Evolutionary conservation across 2,113 vertebrate species (phyloP), one percentile per base, ranked within the genome.

Genomic region (Ptilonorhynchus violaceus): DNA sequence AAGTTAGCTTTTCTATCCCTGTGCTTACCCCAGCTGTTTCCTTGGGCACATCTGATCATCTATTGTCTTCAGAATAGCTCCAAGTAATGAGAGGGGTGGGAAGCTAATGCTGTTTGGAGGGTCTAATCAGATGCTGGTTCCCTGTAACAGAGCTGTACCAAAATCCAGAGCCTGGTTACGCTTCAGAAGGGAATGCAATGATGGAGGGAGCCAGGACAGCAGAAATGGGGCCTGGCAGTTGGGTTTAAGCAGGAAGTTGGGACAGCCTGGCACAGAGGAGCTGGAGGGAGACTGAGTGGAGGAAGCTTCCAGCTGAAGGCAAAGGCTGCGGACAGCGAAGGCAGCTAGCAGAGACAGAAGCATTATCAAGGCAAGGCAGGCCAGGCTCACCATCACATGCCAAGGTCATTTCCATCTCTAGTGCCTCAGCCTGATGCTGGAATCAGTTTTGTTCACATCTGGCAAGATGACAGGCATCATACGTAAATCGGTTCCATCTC

Each of bases 11-110:
- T 92, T 92, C 83, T 89, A 53, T 68, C 90, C 60, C 86, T 94
- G n/a, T 90, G 76, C 79, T 93, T 92, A 86, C 76, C 41, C 92
- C 82, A 93, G 92, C 90, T 94, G 92, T 93, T 95, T 96, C 82
- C 63, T 64, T 94, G 88, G 79, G 83, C 79, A 75, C 95, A 95
- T 96, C 79, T 94, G 85, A 92, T 95, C 75, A 56, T 67, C 88
- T 72, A 72, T 94, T 94, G 88, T 96, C 89, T 96, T 81, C 79
- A 60, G 68, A 93, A 78, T 52, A 75, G 52, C 50, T 91, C n/a
- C 24, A 89, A 94, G 72, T 77, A 88, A 94, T 49, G 85, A 93
- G 72, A 94, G 52, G 76, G 76, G 56, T 91, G 90, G 85, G 82
- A 92, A 92, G 68, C 72, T 74, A 91, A 78, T 41, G 39, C 47